Evolutionary conservation across 1,140 invertebrate genomes (phyloP).

Genomic region (Daktulosphaira vitifoliae): DNA sequence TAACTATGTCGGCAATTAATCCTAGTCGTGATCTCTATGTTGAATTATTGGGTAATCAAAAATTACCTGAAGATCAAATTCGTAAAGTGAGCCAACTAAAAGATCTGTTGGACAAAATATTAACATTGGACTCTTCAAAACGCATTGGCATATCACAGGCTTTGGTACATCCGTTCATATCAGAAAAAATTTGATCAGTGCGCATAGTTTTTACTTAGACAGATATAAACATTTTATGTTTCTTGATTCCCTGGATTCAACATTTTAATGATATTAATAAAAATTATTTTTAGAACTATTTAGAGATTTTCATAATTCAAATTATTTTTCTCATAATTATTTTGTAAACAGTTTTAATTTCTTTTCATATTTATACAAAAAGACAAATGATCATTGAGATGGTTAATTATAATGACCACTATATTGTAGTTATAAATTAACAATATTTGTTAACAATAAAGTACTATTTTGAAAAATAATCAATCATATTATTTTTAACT

Average conservation of each 20-base stretch:
- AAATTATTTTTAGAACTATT: constrained; percentile 10
- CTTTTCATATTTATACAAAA: constrained; percentile 4
- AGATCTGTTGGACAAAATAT: constrained; percentile 86
- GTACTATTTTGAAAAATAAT: constrained; percentile 22
- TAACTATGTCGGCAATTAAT: constrained; percentile 86
- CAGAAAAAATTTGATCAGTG: constrained; percentile 64
- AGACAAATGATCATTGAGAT: constrained; percentile 13
- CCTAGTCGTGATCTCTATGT: constrained; percentile 71
- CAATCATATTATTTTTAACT: constrained; percentile 7
- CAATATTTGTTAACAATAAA: constrained; percentile 32
- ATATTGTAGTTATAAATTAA: constrained; percentile 30
- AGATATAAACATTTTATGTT: constrained; percentile 8
- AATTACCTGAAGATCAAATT: constrained; percentile 79
- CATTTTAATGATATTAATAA: too few species aligned
- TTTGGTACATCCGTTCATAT: constrained; percentile 92
- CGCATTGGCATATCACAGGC: constrained; percentile 88
- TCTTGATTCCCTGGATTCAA: constrained; percentile 20
- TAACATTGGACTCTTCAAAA: constrained; percentile 88
- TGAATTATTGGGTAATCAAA: constrained; percentile 80
- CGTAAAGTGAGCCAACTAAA: constrained; percentile 87
- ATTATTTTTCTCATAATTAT: constrained; percentile 29
- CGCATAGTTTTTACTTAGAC: constrained; percentile 13
- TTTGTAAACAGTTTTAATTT: constrained; percentile 27
- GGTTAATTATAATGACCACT: neutral
- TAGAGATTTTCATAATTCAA: constrained; percentile 21